These are phyloP conservation scores for Trochalopteron elliotii DNA, from an alignment of 2,113 vertebrate species.

Conservation along the genomic window DNA sequence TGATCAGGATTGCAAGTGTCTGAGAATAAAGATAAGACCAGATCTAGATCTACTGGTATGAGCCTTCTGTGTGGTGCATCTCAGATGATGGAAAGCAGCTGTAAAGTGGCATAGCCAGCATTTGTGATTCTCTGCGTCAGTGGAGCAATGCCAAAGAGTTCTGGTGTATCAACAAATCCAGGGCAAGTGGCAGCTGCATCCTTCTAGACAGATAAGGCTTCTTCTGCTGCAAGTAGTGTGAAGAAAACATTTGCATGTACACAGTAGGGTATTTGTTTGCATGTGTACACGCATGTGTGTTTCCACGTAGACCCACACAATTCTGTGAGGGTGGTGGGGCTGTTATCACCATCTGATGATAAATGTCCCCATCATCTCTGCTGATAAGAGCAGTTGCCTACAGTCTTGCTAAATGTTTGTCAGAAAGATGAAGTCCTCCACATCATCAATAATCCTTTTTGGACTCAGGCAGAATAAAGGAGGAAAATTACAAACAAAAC, in stretches of 20 bases:
- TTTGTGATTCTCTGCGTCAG: slow-evolving; percentile 19
- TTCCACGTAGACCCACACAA: not conserved
- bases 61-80: not conserved
- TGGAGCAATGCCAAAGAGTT: slow-evolving; percentile 29
- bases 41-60: not conserved
- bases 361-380: not conserved
- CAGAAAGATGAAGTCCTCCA: not conserved
- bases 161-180: slow-evolving; percentile 16
- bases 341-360: not conserved
- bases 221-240: not conserved
- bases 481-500: not conserved
- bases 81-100: slow-evolving; percentile 28
- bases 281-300: not conserved
- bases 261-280: slow-evolving; percentile 5
- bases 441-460: not conserved
- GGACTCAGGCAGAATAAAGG: not conserved
- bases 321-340: not conserved
- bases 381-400: not conserved
- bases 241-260: not conserved
- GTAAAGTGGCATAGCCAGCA: not conserved
- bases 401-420: not conserved
- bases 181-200: slow-evolving; percentile 24
- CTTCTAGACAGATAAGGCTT: slow-evolving; percentile 22
- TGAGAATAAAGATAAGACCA: slow-evolving; percentile 47
- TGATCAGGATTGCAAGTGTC: not conserved